phyloP scores from a whole-genome alignment of 2,113 vertebrate species.

The Otus sunia region DNA sequence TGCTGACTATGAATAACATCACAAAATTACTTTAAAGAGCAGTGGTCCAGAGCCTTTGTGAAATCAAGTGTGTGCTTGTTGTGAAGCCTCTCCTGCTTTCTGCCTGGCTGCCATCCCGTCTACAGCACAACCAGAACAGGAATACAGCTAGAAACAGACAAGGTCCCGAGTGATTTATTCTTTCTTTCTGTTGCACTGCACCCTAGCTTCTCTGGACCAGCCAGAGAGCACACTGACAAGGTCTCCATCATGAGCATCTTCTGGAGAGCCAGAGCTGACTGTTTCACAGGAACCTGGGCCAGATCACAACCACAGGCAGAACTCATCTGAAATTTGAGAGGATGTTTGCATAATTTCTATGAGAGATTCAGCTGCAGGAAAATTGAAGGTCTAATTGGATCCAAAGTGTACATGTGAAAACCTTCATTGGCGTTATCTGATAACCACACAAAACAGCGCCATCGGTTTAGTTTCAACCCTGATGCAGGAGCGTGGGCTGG shows the following conservation, averaged over 20 bases:
- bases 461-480: background rate
- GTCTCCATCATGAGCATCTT: rapidly evolving
- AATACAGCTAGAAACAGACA: background rate
- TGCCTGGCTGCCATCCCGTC: background rate
- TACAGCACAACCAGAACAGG: background rate
- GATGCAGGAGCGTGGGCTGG: rapidly evolving
- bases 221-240: rapidly evolving
- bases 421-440: background rate
- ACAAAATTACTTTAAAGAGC: background rate
- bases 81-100: background rate
- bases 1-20: background rate
- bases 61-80: background rate
- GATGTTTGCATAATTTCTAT: background rate
- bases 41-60: background rate
- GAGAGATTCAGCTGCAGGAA: background rate
- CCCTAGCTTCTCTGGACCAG: background rate
- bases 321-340: background rate
- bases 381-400: background rate
- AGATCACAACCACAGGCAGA: background rate
- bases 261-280: background rate
- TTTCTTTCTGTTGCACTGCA: background rate
- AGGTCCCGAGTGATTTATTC: rapidly evolving
- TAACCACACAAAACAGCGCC: background rate
- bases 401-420: background rate
- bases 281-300: background rate